These are phyloP conservation scores for Chouioia cunea DNA, from an alignment of 2,888 invertebrate genomes.

Conservation along the genomic window DNA sequence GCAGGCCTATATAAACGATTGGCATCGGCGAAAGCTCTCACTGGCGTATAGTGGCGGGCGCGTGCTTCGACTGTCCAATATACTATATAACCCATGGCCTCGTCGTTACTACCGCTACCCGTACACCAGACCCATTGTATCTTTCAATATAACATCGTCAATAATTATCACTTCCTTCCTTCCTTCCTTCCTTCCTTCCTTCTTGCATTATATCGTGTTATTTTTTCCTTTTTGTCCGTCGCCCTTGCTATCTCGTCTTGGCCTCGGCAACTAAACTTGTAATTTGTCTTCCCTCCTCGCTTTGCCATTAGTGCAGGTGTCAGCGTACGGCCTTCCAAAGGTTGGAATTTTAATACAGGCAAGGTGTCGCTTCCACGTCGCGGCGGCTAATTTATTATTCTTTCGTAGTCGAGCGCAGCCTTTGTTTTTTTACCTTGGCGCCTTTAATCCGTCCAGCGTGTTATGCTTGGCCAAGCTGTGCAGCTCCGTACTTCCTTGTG, in stretches of 20 bases:
- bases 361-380: conserved; percentile 18
- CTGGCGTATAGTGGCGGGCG: conserved; percentile 45
- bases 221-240: no score
- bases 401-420: not conserved
- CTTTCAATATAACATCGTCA: conserved; percentile 43
- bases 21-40: conserved; percentile 47
- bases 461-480: not conserved
- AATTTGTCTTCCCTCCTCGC: no score
- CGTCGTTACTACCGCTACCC: conserved; percentile 16
- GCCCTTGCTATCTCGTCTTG: no score
- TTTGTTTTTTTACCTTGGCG: not conserved
- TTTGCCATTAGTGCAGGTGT: conserved; percentile 8
- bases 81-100: not conserved
- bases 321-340: not conserved
- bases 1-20: conserved; percentile 42
- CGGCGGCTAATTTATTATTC: conserved; percentile 32
- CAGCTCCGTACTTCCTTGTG: no score
- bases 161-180: not conserved
- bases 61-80: conserved; percentile 47
- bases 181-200: not conserved
- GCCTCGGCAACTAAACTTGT: no score
- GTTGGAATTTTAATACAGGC: conserved; percentile 29
- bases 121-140: conserved; percentile 33
- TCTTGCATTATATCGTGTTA: not conserved
- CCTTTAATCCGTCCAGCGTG: conserved; percentile 15